Evolutionary conservation across 1,140 invertebrate genomes (phyloP).

Genomic region (Aphis gossypii): DNA sequence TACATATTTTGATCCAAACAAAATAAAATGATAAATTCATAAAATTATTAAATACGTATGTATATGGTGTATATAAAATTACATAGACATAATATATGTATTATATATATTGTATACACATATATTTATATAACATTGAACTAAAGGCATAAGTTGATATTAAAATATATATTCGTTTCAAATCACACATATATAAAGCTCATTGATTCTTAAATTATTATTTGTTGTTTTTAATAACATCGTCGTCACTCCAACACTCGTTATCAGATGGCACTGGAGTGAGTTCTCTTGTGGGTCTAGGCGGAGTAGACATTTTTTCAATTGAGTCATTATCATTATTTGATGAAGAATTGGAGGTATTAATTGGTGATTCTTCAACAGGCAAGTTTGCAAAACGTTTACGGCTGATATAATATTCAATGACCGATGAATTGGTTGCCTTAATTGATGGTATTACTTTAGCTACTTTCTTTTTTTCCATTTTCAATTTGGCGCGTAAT

Average conservation of each 20-base stretch:
- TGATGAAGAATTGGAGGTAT: neutral
- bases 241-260: conserved; percentile 11
- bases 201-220: neutral
- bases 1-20: neutral
- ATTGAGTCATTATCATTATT: neutral
- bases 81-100: neutral
- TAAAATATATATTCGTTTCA: neutral
- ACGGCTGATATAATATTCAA: conserved; percentile 9
- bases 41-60: neutral
- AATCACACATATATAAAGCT: neutral
- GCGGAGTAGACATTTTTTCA: neutral
- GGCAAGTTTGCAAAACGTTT: too few relatives aligned
- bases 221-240: neutral
- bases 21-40: neutral
- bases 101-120: neutral
- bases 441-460: neutral
- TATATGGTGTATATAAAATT: neutral
- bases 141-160: neutral
- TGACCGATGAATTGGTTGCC: neutral
- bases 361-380: neutral
- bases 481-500: neutral
- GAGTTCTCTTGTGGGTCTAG: conserved; percentile 14
- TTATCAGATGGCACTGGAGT: conserved; percentile 42
- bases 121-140: neutral
- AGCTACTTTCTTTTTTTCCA: neutral